Evolutionary conservation across 2,888 invertebrate species (phyloP).

Genomic region (Nomada fucata): DNA sequence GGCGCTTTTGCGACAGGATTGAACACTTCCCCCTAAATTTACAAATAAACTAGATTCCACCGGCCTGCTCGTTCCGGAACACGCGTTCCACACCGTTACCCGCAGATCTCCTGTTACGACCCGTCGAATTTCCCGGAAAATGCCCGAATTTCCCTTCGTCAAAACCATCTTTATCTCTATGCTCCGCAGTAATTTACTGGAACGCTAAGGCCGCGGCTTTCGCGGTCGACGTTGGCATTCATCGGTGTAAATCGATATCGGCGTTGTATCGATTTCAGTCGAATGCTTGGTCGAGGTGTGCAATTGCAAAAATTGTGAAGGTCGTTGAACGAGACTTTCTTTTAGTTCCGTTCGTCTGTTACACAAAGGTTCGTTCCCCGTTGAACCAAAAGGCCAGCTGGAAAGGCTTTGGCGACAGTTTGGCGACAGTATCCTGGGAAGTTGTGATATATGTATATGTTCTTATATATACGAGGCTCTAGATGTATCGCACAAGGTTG

Average conservation of each 20-base stretch:
- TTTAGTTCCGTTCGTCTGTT: not conserved
- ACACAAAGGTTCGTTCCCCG: no score
- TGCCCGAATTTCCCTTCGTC: not conserved
- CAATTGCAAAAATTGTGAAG: not conserved
- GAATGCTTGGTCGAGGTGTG: no score
- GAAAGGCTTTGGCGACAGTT: no score
- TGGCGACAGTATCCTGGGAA: no score
- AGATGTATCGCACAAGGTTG: no score
- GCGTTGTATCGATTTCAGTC: not conserved
- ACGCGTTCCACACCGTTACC: not conserved
- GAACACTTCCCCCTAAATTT: slow-evolving; percentile 29
- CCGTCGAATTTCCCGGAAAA: not conserved
- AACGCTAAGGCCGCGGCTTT: not conserved
- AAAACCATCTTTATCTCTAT: not conserved
- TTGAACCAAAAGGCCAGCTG: no score
- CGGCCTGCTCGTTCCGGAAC: not conserved
- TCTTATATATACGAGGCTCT: no score
- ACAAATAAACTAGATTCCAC: slow-evolving; percentile 25
- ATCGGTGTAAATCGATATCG: not conserved
- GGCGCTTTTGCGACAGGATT: not conserved
- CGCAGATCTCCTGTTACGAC: not conserved
- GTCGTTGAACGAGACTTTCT: not conserved
- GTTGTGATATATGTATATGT: no score
- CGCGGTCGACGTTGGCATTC: not conserved
- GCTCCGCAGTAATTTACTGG: not conserved